phyloP scores from a whole-genome alignment of 2,113 vertebrate species.

The Rattus rattus region DNA sequence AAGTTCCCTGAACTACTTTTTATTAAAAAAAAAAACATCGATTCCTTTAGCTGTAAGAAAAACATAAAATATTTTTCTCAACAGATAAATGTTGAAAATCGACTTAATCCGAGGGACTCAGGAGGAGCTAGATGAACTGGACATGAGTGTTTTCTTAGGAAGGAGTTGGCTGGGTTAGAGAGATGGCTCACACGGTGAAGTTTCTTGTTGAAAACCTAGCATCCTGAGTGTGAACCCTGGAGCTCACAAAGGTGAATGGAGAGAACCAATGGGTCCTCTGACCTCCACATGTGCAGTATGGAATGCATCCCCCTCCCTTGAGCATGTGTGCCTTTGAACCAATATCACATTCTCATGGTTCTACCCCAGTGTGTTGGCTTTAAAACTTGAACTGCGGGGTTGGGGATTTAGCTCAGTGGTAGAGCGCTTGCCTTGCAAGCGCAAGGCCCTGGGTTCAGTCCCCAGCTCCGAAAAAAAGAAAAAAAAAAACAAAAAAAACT shows the following conservation, averaged over 20 bases:
- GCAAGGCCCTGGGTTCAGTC: too few relatives aligned
- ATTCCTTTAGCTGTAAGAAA: neutral
- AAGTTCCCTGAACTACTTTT: neutral
- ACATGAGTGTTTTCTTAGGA: slow-evolving; percentile 17
- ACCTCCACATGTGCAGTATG: neutral
- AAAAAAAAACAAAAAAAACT: too few relatives aligned
- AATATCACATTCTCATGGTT: neutral
- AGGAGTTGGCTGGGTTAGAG: neutral
- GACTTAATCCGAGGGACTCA: neutral
- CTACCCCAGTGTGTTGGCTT: neutral
- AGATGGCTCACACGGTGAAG: neutral
- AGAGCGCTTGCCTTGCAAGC: too few relatives aligned
- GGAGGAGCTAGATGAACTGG: neutral
- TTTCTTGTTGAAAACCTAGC: neutral
- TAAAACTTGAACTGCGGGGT: neutral
- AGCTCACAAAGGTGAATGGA: neutral
- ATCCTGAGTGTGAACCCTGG: neutral
- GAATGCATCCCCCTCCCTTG: neutral
- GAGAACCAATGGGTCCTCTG: neutral
- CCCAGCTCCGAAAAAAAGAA: too few relatives aligned
- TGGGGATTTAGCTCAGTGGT: too few relatives aligned
- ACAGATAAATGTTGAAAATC: slow-evolving; percentile 25
- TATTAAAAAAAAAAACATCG: neutral
- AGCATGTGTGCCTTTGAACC: neutral
- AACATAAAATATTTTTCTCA: slow-evolving; percentile 28